Percentiles rank a stretch among this genome's conserved stretches.
Evolutionary conservation across 2,888 invertebrate species (phyloP).

Genomic region (Volucella bombylans): DNA sequence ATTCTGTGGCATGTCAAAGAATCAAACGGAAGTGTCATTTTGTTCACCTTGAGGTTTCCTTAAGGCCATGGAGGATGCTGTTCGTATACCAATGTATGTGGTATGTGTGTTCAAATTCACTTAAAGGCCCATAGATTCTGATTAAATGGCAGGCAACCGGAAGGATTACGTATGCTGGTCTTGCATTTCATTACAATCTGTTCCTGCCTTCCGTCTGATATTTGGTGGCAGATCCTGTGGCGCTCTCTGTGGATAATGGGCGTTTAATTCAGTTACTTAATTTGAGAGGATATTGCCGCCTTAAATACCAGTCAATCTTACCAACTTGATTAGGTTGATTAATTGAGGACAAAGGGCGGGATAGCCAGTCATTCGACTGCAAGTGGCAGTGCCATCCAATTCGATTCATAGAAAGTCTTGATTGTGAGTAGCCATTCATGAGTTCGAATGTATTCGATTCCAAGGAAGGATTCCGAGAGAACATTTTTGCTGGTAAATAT

Average conservation of each 20-base stretch:
- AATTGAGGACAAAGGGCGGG: too few relatives aligned
- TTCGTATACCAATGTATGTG: background rate
- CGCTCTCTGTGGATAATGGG: constrained; percentile 40
- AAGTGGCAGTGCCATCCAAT: too few relatives aligned
- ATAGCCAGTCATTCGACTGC: too few relatives aligned
- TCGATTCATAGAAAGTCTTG: too few relatives aligned
- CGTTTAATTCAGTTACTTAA: constrained; percentile 54
- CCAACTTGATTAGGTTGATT: too few relatives aligned
- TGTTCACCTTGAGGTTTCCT: constrained; percentile 45
- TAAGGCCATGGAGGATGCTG: constrained; percentile 15
- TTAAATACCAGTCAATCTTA: too few relatives aligned
- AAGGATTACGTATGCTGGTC: constrained; percentile 19
- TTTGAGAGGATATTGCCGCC: background rate
- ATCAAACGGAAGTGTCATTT: constrained; percentile 54
- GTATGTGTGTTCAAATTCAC: constrained; percentile 14
- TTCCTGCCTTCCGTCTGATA: constrained; percentile 6
- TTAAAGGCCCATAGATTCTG: constrained; percentile 23
- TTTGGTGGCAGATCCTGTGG: constrained; percentile 4
- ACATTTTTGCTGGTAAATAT: too few relatives aligned
- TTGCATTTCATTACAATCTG: constrained; percentile 28
- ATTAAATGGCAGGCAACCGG: background rate
- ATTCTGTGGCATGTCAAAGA: constrained; percentile 59
- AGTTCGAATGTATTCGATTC: too few relatives aligned
- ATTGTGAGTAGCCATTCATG: too few relatives aligned
- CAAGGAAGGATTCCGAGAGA: too few relatives aligned